Evolutionary conservation across 2,797 vertebrate genomes (phyloP).

Genomic region (Artibeus lituratus): DNA sequence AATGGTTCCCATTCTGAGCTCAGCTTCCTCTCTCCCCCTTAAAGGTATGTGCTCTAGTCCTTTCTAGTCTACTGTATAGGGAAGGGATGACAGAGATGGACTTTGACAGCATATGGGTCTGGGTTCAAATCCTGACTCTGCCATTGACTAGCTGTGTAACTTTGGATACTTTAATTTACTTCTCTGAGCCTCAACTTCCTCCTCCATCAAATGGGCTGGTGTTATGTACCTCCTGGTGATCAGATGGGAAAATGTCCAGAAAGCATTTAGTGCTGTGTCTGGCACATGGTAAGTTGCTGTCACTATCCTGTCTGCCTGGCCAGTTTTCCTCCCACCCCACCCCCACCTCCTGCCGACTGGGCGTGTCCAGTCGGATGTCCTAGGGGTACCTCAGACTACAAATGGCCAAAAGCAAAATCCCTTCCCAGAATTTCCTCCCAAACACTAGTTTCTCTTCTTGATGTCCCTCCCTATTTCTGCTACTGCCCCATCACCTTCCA

Average conservation of each 20-base stretch:
- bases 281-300: background rate
- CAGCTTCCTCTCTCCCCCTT: background rate
- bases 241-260: background rate
- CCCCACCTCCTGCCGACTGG: background rate
- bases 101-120: background rate
- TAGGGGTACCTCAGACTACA: background rate
- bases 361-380: background rate
- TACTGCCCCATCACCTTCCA: background rate
- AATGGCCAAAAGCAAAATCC: background rate
- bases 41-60: background rate
- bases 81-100: background rate
- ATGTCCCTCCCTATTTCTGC: background rate
- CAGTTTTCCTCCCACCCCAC: background rate
- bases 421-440: background rate
- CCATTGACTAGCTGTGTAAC: background rate
- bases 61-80: background rate
- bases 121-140: background rate
- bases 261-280: background rate
- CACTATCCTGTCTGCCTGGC: background rate
- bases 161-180: background rate
- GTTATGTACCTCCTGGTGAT: background rate
- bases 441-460: background rate
- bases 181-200: constrained; percentile 43
- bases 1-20: background rate
- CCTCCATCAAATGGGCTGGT: background rate